Base-by-base conservation (phyloP, 23 tunicate genomes). In the Trididemnum clinides region DNA sequence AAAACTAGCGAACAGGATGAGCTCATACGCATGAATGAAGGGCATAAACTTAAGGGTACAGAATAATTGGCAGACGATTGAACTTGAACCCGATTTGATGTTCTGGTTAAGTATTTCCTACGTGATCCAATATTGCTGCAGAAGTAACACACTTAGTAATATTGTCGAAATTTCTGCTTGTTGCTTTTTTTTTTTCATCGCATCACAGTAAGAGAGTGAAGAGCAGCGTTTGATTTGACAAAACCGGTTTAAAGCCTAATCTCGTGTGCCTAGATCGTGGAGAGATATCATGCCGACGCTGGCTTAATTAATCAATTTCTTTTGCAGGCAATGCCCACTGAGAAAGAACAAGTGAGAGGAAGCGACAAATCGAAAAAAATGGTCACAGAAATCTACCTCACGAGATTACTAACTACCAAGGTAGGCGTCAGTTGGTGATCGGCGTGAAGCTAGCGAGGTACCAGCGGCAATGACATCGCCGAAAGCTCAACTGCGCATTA, bases 301-400 rank as follows among this genome's bases (percentile, higher is more conserved):
- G n/a, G n/a, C n/a, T 44, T 44, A 15, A 44, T 44, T 10, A 10
- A 7, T 44, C 54, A 44, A 7, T 10, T 44, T 44, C 10, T 44
- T 0, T 35, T 34, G 6, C 85, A 93, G 98, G 87, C 80, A 25
- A 88, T 84, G 31, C 90, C 62, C 28, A 57, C n/a, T 51, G 93
- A 85, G 75, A 84, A 72, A 49, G 98, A 93, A 75, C 90, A 37
- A 7, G 51, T 50, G 31, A 90, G 88, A 37, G 92, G 92, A 39
- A 88, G 82, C 26, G 86, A 69, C 23, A 37, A 44, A 27, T 81
- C 77, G 1, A 84, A 57, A 75, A 88, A 84, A 25, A 84, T 93
- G 90, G 98, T 89, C 26, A 71, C 98, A n/a, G 98, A 93, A 64
- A 77, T 93, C 35, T 93, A 93, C 54, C 83, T 93, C 63, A 84